phyloP scores from a whole-genome alignment of 2,888 invertebrate species.

The Liodrosophila aerea region DNA sequence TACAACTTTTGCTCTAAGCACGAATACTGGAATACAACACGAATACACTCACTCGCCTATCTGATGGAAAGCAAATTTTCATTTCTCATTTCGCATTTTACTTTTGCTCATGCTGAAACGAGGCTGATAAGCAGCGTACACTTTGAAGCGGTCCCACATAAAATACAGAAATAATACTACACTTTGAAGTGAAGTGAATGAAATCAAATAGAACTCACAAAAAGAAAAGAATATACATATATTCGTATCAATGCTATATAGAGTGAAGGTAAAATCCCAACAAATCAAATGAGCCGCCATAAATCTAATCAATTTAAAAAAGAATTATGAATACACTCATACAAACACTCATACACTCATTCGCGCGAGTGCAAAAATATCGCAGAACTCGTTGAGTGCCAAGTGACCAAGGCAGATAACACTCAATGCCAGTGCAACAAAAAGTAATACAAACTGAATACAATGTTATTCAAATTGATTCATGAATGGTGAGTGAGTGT shows the following conservation, averaged over 20 bases:
- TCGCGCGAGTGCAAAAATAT: background rate
- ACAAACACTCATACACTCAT: background rate
- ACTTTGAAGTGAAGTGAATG: background rate
- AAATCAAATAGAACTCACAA: background rate
- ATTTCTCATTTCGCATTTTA: background rate
- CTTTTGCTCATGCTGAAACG: slow-evolving; percentile 1
- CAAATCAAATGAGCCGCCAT: slow-evolving; percentile 41
- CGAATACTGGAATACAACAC: slow-evolving; percentile 10
- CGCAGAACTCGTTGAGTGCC: no score
- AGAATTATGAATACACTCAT: background rate
- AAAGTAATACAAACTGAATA: slow-evolving; percentile 13
- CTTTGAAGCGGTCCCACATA: background rate
- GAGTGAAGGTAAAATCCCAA: slow-evolving; percentile 10
- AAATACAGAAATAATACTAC: no score
- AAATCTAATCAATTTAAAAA: slow-evolving; percentile 57
- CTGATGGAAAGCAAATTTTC: slow-evolving; percentile 57
- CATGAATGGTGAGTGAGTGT: background rate
- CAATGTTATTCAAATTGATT: slow-evolving; percentile 36
- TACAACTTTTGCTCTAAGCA: slow-evolving; percentile 54
- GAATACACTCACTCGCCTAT: slow-evolving; percentile 28
- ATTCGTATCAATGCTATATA: slow-evolving; percentile 2
- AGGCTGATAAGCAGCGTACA: background rate
- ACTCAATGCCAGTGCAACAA: slow-evolving; percentile 5
- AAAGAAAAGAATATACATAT: slow-evolving; percentile 8
- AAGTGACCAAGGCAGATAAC: slow-evolving; percentile 35